These are phyloP conservation scores for Magallana angulata DNA, from an alignment of 1,140 invertebrate genomes.

Conservation along the genomic window DNA sequence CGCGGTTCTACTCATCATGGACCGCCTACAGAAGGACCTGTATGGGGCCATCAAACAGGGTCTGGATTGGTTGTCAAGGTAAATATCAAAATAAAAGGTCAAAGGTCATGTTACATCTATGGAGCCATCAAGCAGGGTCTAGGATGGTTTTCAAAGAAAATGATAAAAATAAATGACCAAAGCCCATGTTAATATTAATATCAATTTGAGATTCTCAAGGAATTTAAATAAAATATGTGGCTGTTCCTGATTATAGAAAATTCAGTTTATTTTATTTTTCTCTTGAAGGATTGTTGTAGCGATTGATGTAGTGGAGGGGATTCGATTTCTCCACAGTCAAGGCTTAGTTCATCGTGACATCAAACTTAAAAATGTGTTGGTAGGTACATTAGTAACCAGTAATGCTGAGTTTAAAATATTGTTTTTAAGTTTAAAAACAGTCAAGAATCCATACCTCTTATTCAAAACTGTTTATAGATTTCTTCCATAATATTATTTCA, in stretches of 20 bases:
- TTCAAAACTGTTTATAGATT: no score
- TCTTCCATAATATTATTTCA: slow-evolving; percentile 61
- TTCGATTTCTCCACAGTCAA: slow-evolving; percentile 91
- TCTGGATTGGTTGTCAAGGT: slow-evolving; percentile 85
- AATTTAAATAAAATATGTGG: no score
- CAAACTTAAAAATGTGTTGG: slow-evolving; percentile 93
- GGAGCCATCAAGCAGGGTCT: no score
- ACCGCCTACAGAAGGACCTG: slow-evolving; percentile 86
- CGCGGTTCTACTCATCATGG: slow-evolving; percentile 90
- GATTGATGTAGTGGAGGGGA: slow-evolving; percentile 86
- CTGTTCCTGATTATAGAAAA: no score
- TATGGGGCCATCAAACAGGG: slow-evolving; percentile 89
- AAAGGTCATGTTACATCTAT: no score
- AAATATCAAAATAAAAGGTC: background rate
- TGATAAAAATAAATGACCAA: no score
- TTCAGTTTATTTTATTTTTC: background rate
- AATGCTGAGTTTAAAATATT: no score
- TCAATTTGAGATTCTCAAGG: no score
- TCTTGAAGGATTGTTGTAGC: slow-evolving; percentile 83
- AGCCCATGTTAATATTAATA: no score
- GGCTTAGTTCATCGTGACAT: slow-evolving; percentile 94
- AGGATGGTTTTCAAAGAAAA: no score
- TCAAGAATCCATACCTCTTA: no score
- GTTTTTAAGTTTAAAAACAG: no score
- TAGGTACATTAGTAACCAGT: slow-evolving; percentile 69